Percentiles rank a stretch among this genome's conserved stretches.
These are phyloP conservation scores for Eueides isabella DNA, from an alignment of 1,140 invertebrate genomes.

Conservation along the genomic window DNA sequence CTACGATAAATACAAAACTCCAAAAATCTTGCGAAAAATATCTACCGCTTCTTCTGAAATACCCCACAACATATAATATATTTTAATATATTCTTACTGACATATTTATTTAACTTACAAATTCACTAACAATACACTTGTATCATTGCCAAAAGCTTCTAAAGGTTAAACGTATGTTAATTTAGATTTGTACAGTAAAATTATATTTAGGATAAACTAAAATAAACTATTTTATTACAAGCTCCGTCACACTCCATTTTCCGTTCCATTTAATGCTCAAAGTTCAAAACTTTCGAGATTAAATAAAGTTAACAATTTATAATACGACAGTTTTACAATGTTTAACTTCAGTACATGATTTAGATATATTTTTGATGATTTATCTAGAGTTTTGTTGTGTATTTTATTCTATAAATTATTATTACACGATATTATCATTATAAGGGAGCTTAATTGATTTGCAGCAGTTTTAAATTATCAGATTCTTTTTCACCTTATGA, in stretches of 20 bases:
- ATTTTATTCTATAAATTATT: background rate
- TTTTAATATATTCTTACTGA: background rate
- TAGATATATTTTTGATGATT: background rate
- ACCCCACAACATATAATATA: background rate
- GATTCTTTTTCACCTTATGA: too few species aligned
- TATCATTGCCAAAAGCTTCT: background rate
- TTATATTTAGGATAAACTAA: background rate
- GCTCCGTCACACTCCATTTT: background rate
- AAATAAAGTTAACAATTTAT: constrained; percentile 1
- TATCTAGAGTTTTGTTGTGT: background rate
- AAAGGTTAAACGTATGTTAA: constrained; percentile 1
- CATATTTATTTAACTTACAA: background rate
- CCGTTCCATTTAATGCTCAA: background rate
- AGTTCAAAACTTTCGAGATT: background rate
- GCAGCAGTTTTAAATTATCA: too few species aligned
- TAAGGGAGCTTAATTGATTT: background rate
- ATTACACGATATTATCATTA: background rate
- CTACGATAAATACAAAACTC: too few species aligned
- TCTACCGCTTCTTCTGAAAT: too few species aligned
- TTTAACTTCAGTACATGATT: background rate
- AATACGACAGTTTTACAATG: background rate
- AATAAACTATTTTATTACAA: background rate
- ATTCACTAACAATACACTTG: background rate
- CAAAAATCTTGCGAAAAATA: too few species aligned
- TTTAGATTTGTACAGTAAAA: background rate